phyloP scores from a whole-genome alignment of 2,797 vertebrate species.

The Podarcis lilfordi region DNA sequence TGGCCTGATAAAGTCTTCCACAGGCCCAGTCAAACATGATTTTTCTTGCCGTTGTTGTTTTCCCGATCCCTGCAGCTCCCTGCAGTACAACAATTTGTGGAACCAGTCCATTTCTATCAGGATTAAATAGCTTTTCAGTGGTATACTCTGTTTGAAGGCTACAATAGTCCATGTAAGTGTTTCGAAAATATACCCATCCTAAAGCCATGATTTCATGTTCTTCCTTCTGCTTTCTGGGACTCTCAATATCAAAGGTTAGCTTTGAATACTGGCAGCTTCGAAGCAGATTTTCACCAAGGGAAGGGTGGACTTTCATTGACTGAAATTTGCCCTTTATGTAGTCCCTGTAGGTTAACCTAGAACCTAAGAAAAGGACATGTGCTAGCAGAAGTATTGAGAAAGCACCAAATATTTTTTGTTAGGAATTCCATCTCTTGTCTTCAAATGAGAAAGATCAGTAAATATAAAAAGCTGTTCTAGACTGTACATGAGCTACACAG shows the following conservation, averaged over 20 bases:
- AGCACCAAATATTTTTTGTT: too few relatives aligned
- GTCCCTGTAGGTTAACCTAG: background rate
- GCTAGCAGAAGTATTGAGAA: background rate
- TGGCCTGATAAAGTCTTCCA: conserved; percentile 25
- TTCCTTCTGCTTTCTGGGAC: background rate
- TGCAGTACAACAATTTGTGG: conserved; percentile 31
- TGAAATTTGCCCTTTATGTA: background rate
- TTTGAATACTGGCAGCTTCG: conserved; percentile 7
- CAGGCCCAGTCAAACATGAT: conserved; percentile 53
- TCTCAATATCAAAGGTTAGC: background rate
- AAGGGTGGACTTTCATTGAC: background rate
- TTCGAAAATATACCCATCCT: background rate
- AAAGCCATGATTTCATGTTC: background rate
- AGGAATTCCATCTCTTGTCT: background rate
- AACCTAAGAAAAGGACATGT: background rate
- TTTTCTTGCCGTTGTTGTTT: conserved; percentile 46
- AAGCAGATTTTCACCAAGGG: background rate
- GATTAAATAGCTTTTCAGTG: conserved; percentile 16
- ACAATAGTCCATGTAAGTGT: too few relatives aligned
- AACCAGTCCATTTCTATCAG: background rate
- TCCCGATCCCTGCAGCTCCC: conserved; percentile 50
- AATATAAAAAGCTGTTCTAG: background rate
- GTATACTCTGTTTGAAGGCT: too few relatives aligned
- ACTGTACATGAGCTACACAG: too few relatives aligned
- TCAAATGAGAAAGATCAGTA: background rate